These are phyloP conservation scores for Myripristis jacobus DNA, from an alignment of 2,797 vertebrate genomes.

Conservation along the genomic window DNA sequence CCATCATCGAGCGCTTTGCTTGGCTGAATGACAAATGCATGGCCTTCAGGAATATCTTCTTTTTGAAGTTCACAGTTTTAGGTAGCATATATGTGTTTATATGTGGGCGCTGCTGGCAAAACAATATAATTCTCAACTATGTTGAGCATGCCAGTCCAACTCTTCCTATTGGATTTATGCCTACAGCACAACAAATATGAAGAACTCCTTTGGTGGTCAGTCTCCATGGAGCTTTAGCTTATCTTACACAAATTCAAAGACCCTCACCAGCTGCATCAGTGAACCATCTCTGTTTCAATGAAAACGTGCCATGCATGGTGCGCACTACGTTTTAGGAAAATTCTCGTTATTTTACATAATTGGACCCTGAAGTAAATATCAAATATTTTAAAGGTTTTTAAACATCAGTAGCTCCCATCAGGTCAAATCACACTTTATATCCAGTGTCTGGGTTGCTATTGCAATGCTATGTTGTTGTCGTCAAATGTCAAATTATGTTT, in stretches of 20 bases:
- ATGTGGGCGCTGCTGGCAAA: neutral
- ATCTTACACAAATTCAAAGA: neutral
- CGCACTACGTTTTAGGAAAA: neutral
- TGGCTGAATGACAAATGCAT: neutral
- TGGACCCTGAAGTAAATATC: too few relatives aligned
- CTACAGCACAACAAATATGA: neutral
- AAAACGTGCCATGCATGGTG: too few relatives aligned
- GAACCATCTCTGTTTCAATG: neutral
- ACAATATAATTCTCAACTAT: neutral
- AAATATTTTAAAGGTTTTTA: too few relatives aligned
- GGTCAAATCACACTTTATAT: neutral
- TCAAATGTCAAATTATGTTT: neutral
- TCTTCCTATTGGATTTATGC: neutral
- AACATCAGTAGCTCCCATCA: neutral
- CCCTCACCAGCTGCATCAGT: neutral
- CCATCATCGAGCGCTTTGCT: neutral
- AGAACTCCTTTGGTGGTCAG: neutral
- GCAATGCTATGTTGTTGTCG: neutral
- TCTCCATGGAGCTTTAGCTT: neutral
- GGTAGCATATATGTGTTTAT: neutral
- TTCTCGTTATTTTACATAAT: neutral
- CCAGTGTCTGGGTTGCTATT: neutral
- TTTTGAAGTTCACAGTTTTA: neutral
- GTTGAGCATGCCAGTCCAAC: neutral
- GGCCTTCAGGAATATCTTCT: neutral